Evolutionary conservation across 2,888 invertebrate species (phyloP).

Genomic region (Drosophila leonis): DNA sequence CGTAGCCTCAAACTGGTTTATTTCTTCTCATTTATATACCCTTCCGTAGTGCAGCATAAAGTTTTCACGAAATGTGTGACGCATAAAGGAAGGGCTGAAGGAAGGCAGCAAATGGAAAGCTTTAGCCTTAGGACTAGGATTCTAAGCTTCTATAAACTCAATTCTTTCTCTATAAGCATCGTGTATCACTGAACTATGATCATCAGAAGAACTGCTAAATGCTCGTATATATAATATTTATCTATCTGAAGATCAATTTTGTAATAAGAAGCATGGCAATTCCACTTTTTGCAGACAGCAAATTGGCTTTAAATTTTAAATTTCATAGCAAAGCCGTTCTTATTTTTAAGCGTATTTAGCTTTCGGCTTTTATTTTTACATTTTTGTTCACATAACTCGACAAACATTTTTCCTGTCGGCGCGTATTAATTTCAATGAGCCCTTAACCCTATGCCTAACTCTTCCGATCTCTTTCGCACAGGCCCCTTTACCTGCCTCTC

Average conservation of each 20-base stretch:
- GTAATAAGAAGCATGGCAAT: too few species aligned
- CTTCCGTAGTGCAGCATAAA: neutral
- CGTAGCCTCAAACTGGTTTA: constrained; percentile 66
- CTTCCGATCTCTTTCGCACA: neutral
- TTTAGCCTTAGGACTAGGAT: neutral
- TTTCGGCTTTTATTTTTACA: neutral
- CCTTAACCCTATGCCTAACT: constrained; percentile 12
- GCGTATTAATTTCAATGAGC: constrained; percentile 76
- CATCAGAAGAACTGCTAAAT: too few species aligned
- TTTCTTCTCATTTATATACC: constrained; percentile 4
- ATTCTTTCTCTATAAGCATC: too few species aligned
- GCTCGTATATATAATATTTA: too few species aligned
- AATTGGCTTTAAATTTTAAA: too few species aligned
- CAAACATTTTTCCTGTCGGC: constrained; percentile 75
- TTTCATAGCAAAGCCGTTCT: too few species aligned
- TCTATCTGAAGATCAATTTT: too few species aligned
- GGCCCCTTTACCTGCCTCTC: neutral
- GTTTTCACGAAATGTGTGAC: neutral
- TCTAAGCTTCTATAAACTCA: neutral
- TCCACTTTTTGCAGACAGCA: too few species aligned
- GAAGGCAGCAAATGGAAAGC: neutral
- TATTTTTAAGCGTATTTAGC: neutral
- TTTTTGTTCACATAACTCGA: constrained; percentile 52
- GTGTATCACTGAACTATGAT: too few species aligned
- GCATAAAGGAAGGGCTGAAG: neutral